Evolutionary conservation across 2,113 vertebrate genomes (phyloP), one percentile per base, ranked within the genome.

Genomic region (Oenanthe melanoleuca): DNA sequence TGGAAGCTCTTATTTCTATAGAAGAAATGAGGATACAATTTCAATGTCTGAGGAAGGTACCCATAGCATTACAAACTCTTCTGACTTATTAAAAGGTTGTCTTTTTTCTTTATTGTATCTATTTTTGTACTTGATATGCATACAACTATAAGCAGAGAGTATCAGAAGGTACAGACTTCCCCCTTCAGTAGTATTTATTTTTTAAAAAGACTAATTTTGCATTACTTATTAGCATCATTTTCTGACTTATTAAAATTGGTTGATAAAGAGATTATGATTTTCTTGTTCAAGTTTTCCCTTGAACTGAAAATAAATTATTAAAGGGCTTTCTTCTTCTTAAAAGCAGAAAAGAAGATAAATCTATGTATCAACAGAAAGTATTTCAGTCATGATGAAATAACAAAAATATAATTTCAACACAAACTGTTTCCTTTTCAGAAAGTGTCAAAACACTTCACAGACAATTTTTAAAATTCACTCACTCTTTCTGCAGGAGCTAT

Each of bases 371-470:
- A 50, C 13, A 87, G 9, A 31, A 80, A 63, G 8, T 57, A 45
- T 61, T 89, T 77, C 37, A 63, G 65, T 74, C 73, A 67, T 1
- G 1, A 79, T 47, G 57, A 91, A 84, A 50, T 38, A 67, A 18
- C 31, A 74, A 56, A 87, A 81, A 85, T 26, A 42, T 24, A 19
- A 18, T 63, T 89, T 82, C 26, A 74, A 85, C 89, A 44, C 70
- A 75, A 91, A 47, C 7, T 8, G 8, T 18, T 88, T 71, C 29
- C 4, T 74, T 74, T 92, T 40, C 57, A 85, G 11, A 57, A 59
- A 67, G 12, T 79, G 74, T 75, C 92, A 94, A 96, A 95, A 92
- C 61, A 81, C 4, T 88, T 95, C 81, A 79, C 11, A 75, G 47
- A 26, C 42, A 55, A n/a, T 78, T 95, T 93, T 89, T 16, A 93